phyloP scores from a whole-genome alignment of 2,113 vertebrate species.

The Oncorhynchus kisutch region DNA sequence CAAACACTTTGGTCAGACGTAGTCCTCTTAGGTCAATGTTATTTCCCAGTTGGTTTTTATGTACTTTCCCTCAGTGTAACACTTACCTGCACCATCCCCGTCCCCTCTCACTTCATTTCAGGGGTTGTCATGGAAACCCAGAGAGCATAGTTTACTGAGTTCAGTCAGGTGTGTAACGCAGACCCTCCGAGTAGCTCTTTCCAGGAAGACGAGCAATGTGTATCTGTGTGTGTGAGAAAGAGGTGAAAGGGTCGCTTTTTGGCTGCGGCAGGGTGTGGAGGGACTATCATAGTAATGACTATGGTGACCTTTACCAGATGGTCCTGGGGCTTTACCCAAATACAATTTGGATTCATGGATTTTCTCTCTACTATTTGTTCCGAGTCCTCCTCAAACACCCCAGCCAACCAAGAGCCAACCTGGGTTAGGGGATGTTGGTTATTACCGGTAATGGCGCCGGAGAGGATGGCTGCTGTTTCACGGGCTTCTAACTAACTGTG shows the following conservation, averaged over 20 bases:
- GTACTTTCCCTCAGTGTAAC: neutral
- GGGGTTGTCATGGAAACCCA: constrained; percentile 56
- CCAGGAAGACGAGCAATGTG: constrained; percentile 32
- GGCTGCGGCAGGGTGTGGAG: neutral
- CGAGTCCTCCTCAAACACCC: neutral
- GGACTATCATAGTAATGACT: constrained; percentile 22
- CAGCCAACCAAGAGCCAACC: neutral
- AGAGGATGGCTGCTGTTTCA: no score
- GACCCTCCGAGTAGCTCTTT: constrained; percentile 43
- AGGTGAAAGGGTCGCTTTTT: neutral
- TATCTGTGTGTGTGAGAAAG: constrained; percentile 32
- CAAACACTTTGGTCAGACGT: neutral
- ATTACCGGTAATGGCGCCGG: no score
- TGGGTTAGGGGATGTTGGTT: neutral
- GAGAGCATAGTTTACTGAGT: constrained; percentile 45
- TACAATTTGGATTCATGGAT: neutral
- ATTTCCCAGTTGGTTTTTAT: neutral
- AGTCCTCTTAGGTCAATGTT: neutral
- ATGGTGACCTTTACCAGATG: constrained; percentile 36
- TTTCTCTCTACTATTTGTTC: constrained; percentile 35
- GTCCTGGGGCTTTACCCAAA: constrained; percentile 13
- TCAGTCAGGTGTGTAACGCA: constrained; percentile 51
- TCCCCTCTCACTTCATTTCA: constrained; percentile 17
- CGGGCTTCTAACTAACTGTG: no score
- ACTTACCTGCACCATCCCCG: neutral